phyloP scores from a whole-genome alignment of 2,888 invertebrate genomes.

The Pheosia gnoma region DNA sequence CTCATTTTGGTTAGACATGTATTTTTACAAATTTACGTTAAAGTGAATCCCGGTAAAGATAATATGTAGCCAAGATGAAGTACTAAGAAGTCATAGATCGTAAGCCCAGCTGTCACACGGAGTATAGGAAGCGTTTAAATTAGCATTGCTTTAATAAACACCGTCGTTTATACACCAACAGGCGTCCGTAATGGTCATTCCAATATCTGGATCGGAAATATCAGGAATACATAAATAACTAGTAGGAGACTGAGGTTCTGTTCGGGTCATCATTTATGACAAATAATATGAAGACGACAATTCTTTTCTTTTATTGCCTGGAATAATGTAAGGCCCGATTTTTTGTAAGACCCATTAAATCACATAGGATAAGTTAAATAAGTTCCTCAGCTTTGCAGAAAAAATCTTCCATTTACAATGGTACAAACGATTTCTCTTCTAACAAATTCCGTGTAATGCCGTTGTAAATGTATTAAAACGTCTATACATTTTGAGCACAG shows the following conservation, averaged over 20 bases:
- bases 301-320: background rate
- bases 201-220: slow-evolving; percentile 69
- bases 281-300: background rate
- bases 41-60: too few relatives aligned
- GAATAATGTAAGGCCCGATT: too few relatives aligned
- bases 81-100: background rate
- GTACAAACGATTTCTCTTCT: too few relatives aligned
- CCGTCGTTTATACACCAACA: slow-evolving; percentile 34
- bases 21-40: too few relatives aligned
- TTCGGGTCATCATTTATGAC: background rate
- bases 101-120: background rate
- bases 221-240: slow-evolving; percentile 14
- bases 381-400: too few relatives aligned
- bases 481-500: too few relatives aligned
- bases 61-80: background rate
- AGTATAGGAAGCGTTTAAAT: slow-evolving; percentile 35
- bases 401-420: too few relatives aligned
- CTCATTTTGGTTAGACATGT: too few relatives aligned
- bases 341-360: too few relatives aligned
- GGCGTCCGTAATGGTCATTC: slow-evolving; percentile 42
- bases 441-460: too few relatives aligned
- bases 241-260: background rate
- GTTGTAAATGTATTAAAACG: too few relatives aligned
- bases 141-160: slow-evolving; percentile 39
- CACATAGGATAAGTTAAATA: too few relatives aligned